Conservation (phyloP, 1,140 invertebrate genomes). For the Drosophila jambulina region DNA sequence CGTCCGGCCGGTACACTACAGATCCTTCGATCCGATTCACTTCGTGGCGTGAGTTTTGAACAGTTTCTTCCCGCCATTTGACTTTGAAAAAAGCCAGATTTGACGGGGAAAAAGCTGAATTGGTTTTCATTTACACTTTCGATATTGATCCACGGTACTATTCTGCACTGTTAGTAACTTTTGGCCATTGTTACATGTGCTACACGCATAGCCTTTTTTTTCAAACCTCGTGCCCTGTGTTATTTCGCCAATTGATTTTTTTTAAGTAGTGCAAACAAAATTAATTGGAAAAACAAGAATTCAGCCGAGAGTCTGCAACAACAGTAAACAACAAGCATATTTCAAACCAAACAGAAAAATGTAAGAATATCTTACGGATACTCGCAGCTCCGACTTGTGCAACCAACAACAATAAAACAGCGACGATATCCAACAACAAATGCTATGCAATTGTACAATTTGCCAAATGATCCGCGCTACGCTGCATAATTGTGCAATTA, state of each 20-base stretch:
- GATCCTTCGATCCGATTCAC: constrained; percentile 8
- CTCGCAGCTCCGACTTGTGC: constrained; percentile 29
- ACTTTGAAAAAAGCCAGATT: constrained; percentile 10
- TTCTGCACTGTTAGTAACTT: constrained; percentile 12
- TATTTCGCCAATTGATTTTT: constrained; percentile 69
- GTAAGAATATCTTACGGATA: constrained; percentile 38
- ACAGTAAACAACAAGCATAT: constrained; percentile 19
- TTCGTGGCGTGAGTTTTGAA: constrained; percentile 20
- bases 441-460: constrained; percentile 31
- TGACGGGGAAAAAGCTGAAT: constrained; percentile 10
- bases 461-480: constrained; percentile 61
- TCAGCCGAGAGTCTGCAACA: constrained; percentile 12
- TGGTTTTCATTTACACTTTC: constrained; percentile 6
- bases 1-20: constrained; percentile 10
- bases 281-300: constrained; percentile 8
- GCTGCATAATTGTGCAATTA: constrained; percentile 82
- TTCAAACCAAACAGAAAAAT: constrained; percentile 16
- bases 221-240: constrained; percentile 62
- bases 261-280: constrained; percentile 52
- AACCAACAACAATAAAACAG: constrained; percentile 37
- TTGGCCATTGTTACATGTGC: constrained; percentile 3
- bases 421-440: constrained; percentile 47
- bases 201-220: neutral
- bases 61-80: constrained; percentile 18
- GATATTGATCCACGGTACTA: constrained; percentile 6